Evolutionary conservation across 2,113 vertebrate species (phyloP).

Genomic region (Grus americana): DNA sequence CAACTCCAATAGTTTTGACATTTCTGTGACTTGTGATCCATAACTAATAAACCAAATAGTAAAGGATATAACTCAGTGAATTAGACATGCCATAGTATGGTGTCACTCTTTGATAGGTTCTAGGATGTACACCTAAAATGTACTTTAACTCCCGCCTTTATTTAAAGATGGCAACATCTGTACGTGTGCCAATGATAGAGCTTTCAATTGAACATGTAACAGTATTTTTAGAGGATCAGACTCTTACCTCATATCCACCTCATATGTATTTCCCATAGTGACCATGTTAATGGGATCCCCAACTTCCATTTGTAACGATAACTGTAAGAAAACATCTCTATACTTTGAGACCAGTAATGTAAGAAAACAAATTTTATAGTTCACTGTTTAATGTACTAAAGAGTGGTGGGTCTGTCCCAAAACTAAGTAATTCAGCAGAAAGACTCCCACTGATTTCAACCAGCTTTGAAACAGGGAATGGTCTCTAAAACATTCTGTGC

Average conservation of each 20-base stretch:
- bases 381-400: background rate
- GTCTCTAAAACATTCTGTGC: background rate
- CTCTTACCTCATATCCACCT: background rate
- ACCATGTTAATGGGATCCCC: background rate
- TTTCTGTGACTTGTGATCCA: background rate
- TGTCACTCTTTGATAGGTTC: background rate
- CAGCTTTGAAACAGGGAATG: background rate
- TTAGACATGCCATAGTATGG: background rate
- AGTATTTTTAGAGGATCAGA: background rate
- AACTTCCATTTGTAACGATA: background rate
- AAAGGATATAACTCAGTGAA: background rate
- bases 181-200: background rate
- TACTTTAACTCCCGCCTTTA: background rate
- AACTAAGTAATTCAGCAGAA: background rate
- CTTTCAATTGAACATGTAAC: background rate
- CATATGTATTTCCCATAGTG: background rate
- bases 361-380: background rate
- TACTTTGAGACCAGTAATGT: background rate
- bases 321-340: background rate
- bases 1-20: background rate
- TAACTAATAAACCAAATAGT: background rate
- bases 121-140: background rate
- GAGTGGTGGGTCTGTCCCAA: background rate
- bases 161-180: background rate
- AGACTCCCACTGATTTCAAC: background rate